These are phyloP conservation scores for Macaca mulatta DNA, from an alignment of 2,113 vertebrate genomes.

Conservation along the genomic window DNA sequence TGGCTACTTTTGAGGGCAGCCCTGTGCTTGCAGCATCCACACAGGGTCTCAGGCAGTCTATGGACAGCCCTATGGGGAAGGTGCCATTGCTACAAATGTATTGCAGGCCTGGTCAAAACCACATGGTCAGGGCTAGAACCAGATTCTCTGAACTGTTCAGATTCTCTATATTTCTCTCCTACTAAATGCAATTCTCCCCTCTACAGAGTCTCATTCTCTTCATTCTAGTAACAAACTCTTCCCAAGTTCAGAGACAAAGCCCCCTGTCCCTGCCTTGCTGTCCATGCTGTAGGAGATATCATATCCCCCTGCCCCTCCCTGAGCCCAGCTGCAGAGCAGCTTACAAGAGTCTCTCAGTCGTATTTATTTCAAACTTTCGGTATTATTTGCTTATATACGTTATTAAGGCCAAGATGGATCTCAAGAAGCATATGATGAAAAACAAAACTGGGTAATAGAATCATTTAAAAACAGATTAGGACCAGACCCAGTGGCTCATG, in stretches of 20 bases:
- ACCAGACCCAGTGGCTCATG: too few species aligned
- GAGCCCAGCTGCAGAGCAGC: background rate
- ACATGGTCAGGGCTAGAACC: fast-evolving
- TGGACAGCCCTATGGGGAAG: fast-evolving
- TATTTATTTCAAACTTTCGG: background rate
- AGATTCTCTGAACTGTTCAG: fast-evolving
- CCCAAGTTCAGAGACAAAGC: background rate
- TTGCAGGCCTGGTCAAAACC: background rate
- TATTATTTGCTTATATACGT: background rate
- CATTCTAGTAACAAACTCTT: too few species aligned
- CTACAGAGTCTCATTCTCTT: background rate
- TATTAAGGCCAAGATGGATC: background rate
- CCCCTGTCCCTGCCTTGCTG: fast-evolving
- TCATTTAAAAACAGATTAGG: background rate
- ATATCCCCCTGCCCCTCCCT: background rate
- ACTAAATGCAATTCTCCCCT: too few species aligned
- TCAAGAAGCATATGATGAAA: background rate
- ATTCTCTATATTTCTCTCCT: background rate
- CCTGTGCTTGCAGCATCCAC: fast-evolving
- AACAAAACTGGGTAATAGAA: background rate
- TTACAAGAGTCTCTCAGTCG: fast-evolving
- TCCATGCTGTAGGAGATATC: background rate
- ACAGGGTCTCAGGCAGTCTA: fast-evolving
- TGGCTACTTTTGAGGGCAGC: background rate
- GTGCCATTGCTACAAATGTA: background rate